These are phyloP conservation scores for Myotis pilosus DNA, from an alignment of 2,797 vertebrate genomes.

Conservation along the genomic window DNA sequence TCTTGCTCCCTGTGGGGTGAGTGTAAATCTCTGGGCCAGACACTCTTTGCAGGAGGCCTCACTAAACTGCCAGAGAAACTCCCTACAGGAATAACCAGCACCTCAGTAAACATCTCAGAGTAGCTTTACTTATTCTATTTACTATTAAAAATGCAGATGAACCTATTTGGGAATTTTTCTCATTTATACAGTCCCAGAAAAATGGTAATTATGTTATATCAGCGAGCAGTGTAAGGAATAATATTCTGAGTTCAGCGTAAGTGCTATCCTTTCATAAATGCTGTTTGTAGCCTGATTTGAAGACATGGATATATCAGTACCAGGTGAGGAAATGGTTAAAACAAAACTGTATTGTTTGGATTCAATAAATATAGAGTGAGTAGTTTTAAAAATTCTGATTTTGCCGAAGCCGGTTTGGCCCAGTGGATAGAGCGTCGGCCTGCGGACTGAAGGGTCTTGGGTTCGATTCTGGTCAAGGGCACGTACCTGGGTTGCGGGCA, in stretches of 20 bases:
- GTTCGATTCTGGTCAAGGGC: too few relatives aligned
- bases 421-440: too few relatives aligned
- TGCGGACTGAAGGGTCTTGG: too few relatives aligned
- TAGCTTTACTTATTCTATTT: background rate
- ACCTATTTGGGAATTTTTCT: background rate
- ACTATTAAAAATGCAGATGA: background rate
- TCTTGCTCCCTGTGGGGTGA: background rate
- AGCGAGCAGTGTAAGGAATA: background rate
- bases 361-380: background rate
- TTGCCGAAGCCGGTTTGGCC: too few relatives aligned
- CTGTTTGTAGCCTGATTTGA: background rate
- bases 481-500: too few relatives aligned
- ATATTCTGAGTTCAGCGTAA: background rate
- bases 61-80: conserved; percentile 14
- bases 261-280: background rate
- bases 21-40: background rate
- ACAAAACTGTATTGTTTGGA: background rate
- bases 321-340: background rate
- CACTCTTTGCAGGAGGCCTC: background rate
- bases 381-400: background rate
- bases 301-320: background rate
- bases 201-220: background rate
- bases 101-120: background rate
- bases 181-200: background rate
- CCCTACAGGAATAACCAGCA: background rate